Conservation (phyloP, 2,113 vertebrate genomes). For the Varanus komodoensis region DNA sequence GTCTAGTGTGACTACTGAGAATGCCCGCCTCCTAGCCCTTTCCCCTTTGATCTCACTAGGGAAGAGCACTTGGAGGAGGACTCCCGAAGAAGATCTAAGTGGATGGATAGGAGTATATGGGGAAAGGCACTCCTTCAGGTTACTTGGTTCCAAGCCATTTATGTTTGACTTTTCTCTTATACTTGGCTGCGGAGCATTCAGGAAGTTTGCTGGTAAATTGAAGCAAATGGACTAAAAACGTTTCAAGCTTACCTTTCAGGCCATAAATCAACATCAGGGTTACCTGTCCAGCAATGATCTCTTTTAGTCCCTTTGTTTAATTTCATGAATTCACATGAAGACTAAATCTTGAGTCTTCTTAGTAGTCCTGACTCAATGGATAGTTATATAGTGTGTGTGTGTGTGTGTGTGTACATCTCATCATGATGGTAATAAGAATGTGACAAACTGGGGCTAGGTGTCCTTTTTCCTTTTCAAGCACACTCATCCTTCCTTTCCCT, state of each 20-base stretch:
- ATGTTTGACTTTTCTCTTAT: not conserved
- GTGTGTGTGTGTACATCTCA: no score
- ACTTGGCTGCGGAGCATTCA: not conserved
- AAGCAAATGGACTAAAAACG: not conserved
- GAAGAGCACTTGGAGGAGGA: no score
- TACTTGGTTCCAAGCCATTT: no score
- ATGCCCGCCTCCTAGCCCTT: no score
- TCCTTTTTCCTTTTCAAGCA: not conserved
- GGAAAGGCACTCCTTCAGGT: no score
- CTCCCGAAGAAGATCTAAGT: no score
- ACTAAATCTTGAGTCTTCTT: not conserved
- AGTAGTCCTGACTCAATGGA: not conserved
- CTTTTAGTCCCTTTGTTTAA: not conserved
- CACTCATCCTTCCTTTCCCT: not conserved
- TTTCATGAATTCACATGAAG: fast-evolving
- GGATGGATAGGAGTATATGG: no score
- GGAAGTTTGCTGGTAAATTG: slow-evolving; percentile 3
- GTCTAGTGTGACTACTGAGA: no score
- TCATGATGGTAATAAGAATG: not conserved
- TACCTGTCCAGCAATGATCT: not conserved
- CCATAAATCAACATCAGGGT: not conserved
- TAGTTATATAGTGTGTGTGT: no score
- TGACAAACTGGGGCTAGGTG: not conserved
- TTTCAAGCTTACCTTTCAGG: not conserved
- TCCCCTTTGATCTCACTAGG: no score